Evolutionary conservation across 2,797 vertebrate genomes (phyloP).

Genomic region (Gymnothorax javanicus): DNA sequence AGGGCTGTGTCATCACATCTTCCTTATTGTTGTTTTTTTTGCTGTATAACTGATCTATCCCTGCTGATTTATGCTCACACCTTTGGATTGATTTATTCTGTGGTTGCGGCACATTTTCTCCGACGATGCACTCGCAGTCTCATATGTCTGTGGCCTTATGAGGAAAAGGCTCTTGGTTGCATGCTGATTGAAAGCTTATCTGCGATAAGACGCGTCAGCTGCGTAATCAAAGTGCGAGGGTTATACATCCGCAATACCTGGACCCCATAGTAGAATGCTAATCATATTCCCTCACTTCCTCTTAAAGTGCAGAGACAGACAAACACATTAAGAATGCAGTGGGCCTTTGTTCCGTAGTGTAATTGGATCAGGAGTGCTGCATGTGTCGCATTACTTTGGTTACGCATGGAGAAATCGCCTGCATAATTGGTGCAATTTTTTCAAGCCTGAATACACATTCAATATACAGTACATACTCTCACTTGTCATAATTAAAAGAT

Average conservation of each 20-base stretch:
- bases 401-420: background rate
- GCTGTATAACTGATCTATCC: conserved; percentile 4
- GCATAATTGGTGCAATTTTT: background rate
- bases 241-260: background rate
- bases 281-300: background rate
- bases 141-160: background rate
- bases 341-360: background rate
- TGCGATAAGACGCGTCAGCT: background rate
- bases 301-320: background rate
- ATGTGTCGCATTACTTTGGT: too few species aligned
- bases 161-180: background rate
- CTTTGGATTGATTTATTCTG: conserved; percentile 21
- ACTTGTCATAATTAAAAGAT: background rate
- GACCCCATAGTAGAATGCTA: background rate
- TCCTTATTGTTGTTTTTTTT: background rate
- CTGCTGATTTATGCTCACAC: conserved; percentile 18
- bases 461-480: background rate
- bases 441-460: background rate
- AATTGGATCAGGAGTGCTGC: background rate
- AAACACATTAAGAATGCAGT: background rate
- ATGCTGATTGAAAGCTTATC: conserved; percentile 19
- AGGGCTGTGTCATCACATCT: background rate
- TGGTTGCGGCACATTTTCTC: background rate
- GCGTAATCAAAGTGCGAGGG: background rate
- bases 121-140: conserved; percentile 9